Percentiles rank a stretch among this genome's conserved stretches.
These are phyloP conservation scores for Lepidostoma basale DNA, from an alignment of 1,140 invertebrate genomes.

Conservation along the genomic window DNA sequence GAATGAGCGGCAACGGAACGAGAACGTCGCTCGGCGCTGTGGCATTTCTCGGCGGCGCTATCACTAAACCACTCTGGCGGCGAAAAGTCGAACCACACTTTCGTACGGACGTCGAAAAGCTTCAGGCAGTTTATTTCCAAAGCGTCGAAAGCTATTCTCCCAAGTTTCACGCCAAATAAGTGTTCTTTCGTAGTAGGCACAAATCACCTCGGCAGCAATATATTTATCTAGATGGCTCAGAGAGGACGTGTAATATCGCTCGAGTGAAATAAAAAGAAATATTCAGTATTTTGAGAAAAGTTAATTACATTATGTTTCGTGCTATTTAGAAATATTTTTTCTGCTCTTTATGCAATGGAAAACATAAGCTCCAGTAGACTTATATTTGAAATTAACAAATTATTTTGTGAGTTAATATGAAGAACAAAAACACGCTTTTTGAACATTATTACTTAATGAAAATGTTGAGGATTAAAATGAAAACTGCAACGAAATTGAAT, in stretches of 20 bases:
- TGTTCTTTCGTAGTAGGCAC: constrained; percentile 8
- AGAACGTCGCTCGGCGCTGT: background rate
- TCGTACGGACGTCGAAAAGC: background rate
- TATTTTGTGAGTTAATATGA: too few species aligned
- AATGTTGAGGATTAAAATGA: too few species aligned
- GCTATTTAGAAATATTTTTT: too few species aligned
- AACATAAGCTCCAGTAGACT: too few species aligned
- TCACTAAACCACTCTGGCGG: constrained; percentile 16
- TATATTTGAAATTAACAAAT: too few species aligned
- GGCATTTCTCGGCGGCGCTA: constrained; percentile 4
- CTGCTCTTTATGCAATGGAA: too few species aligned
- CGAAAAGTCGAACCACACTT: constrained; percentile 14
- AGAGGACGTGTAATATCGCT: background rate
- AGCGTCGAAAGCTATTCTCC: constrained; percentile 30
- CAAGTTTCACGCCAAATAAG: constrained; percentile 23
- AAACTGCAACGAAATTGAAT: too few species aligned
- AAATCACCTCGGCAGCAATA: constrained; percentile 21
- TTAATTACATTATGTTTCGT: too few species aligned
- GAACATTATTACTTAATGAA: too few species aligned
- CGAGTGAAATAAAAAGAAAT: constrained; percentile 1
- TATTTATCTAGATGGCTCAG: constrained; percentile 21
- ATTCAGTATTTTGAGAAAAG: too few species aligned
- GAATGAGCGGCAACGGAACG: background rate
- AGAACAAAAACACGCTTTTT: too few species aligned
- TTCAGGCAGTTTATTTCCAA: constrained; percentile 14